Evolutionary conservation across 2,113 vertebrate species (phyloP), one percentile per base, ranked within the genome.

Genomic region (Casuarius casuarius): DNA sequence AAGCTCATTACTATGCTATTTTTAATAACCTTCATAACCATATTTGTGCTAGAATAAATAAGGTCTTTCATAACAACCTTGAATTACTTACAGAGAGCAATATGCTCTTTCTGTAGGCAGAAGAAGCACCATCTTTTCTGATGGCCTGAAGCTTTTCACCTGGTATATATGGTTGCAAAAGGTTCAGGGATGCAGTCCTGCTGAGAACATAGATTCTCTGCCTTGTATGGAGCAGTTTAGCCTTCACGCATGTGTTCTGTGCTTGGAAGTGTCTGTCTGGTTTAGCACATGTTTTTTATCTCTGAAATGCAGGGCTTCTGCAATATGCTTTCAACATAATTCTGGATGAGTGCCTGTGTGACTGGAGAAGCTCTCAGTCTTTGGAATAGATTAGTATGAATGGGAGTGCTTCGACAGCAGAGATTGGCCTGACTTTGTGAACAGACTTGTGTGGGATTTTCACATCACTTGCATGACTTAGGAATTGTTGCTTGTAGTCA

Each of bases 261-360:
- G 44, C 86, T 84, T 75, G 71, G 71, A 89, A 89, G 74, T 6
- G 40, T 87, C 83, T 95, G 38, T 49, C 81, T 92, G 73, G 51
- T 54, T 92, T 90, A 83, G 22, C 83, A 89, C 72, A 76, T 7
- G 71, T 17, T 79, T 94, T 82, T 85, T 70, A 79, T 74, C 49
- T 95, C 83, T 79, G 73, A 92, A 92, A 84, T 15, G 52, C 62
- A 68, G 35, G 33, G 56, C 66, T 93, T 89, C 70, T 94, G 89
- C 86, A 89, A 89, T 87, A 92, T 92, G 92, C 89, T 95, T 91
- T 89, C 76, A 81, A 28, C 89, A 75, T 58, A 81, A 79, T 68
- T 91, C 94, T 96, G 96, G 92, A 96, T 2, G 12, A 58, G 40
- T 66, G 94, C 91, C 95, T 96, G 89, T 68, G 86, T 91, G 73